Conservation (phyloP, 2,113 vertebrate genomes). For the Penelope pileata region DNA sequence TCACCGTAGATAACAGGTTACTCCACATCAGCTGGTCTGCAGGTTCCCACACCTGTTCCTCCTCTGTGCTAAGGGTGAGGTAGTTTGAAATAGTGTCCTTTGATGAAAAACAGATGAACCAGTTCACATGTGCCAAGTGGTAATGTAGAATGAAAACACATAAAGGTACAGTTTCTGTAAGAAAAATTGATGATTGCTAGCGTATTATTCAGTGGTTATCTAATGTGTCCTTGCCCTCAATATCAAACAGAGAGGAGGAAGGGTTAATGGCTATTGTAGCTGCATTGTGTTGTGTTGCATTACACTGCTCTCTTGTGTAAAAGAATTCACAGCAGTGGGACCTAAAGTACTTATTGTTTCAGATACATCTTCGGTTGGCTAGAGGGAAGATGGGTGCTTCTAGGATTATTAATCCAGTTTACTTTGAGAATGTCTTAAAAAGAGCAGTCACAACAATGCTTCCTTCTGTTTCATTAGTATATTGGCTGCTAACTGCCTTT, state of each 20-base stretch:
- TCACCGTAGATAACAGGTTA: background rate
- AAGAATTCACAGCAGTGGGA: background rate
- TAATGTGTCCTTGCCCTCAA: background rate
- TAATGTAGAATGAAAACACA: background rate
- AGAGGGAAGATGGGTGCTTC: background rate
- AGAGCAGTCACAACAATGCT: background rate
- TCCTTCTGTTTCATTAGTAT: background rate
- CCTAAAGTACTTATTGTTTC: background rate
- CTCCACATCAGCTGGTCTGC: background rate
- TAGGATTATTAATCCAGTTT: background rate
- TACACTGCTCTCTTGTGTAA: background rate
- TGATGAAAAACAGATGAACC: background rate
- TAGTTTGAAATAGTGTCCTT: background rate
- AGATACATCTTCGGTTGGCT: background rate
- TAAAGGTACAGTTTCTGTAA: background rate
- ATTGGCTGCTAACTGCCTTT: background rate
- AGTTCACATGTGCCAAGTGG: background rate
- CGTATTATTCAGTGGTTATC: background rate
- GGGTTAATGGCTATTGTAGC: background rate
- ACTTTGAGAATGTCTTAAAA: background rate
- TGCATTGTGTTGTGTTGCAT: background rate
- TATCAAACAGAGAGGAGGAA: background rate
- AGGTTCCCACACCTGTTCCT: background rate
- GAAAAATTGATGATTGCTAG: background rate
- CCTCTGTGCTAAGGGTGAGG: background rate